Conservation (phyloP, 2,888 invertebrate genomes). For the Synanthedon myopaeformis region DNA sequence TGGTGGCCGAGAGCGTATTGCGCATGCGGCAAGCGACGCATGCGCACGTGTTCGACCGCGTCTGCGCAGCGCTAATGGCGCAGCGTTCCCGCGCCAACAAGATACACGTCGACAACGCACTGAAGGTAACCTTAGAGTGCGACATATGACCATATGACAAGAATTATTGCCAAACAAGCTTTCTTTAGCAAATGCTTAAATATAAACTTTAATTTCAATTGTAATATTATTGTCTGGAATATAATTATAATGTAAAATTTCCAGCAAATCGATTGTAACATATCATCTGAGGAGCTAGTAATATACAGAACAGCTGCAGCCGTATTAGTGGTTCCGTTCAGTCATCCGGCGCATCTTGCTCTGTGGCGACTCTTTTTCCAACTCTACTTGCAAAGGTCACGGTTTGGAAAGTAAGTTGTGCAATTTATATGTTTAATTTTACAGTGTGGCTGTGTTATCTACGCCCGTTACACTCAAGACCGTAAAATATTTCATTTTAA, state of each 20-base stretch:
- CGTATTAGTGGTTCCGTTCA: slow-evolving; percentile 25
- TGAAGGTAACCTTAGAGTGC: slow-evolving; percentile 36
- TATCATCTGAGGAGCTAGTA: slow-evolving; percentile 37
- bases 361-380: slow-evolving; percentile 51
- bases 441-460: too few relatives aligned
- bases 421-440: too few relatives aligned
- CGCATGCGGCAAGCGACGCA: slow-evolving; percentile 9
- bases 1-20: slow-evolving; percentile 31
- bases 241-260: too few relatives aligned
- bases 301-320: slow-evolving; percentile 38
- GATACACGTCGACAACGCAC: slow-evolving; percentile 56
- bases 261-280: slow-evolving; percentile 34
- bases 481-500: too few relatives aligned
- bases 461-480: too few relatives aligned
- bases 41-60: slow-evolving; percentile 10
- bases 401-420: not conserved
- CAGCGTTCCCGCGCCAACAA: slow-evolving; percentile 24
- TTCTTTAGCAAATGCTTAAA: too few relatives aligned
- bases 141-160: too few relatives aligned
- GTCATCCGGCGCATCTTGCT: slow-evolving; percentile 38
- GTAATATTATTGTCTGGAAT: slow-evolving; percentile 1
- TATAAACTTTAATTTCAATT: too few relatives aligned
- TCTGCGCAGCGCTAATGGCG: slow-evolving; percentile 12
- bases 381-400: slow-evolving; percentile 44
- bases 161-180: too few relatives aligned